Conservation (phyloP, 23 tunicate genomes). For the Diplosoma virens region DNA sequence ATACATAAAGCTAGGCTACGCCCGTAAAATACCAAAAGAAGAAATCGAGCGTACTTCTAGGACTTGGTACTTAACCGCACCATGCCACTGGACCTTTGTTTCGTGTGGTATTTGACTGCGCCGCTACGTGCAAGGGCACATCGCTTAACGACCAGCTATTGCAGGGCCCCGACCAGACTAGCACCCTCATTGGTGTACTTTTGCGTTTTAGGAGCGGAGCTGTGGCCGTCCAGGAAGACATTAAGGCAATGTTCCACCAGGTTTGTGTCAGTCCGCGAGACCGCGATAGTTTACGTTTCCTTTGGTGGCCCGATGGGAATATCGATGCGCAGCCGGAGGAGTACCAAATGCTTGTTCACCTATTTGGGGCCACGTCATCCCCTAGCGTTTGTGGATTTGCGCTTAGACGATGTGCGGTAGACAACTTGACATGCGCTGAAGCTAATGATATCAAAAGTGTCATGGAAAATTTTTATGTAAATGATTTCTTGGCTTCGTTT, state of each 20-base stretch:
- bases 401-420: no score
- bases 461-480: not conserved
- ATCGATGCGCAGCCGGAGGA: not conserved
- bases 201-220: not conserved
- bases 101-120: not conserved
- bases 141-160: not conserved
- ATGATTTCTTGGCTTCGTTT: not conserved
- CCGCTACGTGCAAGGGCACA: not conserved
- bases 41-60: not conserved
- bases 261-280: no score
- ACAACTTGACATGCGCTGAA: not conserved
- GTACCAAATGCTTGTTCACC: not conserved
- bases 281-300: not conserved
- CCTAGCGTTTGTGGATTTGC: no score
- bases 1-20: no score
- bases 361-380: not conserved
- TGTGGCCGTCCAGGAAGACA: not conserved
- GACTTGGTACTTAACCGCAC: not conserved
- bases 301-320: not conserved
- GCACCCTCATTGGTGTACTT: not conserved
- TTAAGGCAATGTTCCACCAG: not conserved
- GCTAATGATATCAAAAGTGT: not conserved
- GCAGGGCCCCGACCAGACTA: not conserved
- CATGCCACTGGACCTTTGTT: not conserved
- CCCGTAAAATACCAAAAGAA: not conserved